Evolutionary conservation across 2,797 vertebrate genomes (phyloP), one percentile per base, ranked within the genome.

Genomic region (Melanotaenia parkinsoni): DNA sequence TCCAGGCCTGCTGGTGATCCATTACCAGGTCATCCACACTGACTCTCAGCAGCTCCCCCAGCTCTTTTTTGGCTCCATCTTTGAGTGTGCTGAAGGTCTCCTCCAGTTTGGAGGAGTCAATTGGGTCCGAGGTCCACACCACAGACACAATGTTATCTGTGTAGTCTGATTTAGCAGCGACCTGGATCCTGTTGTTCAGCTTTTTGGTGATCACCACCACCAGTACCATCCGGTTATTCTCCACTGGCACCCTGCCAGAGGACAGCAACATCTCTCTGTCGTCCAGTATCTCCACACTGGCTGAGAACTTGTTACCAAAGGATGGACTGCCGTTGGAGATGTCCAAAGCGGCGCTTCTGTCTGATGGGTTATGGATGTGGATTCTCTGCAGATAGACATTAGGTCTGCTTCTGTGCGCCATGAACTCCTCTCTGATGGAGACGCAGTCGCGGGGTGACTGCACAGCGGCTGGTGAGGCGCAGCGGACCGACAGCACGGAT

Each of bases 1-100:
- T 87, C 98, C 98, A 99, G 24, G 95, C 96, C 85, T 95, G 95
- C 79, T 96, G 96, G 90, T 99, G 98, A 57, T 97, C 96, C 37
- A 85, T 79, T 10, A 97, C 91, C 70, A 99, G 87, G 13, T 97
- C 95, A 0, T 97, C 95, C 9, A 95, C 88, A 0, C 85, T 93
- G 78, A 89, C 86, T 67, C 93, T 93, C 87, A 99, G 88, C 60
- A 98, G 88, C 73, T 98, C 97, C 74, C 86, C 86, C 90, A 99
- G 95, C 84, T 99, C 98, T 51, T 94, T 95, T 63, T 94, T 97
- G 72, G 95, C 94, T 0, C 92, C 94, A 9, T 97, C 97, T 71
- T 91, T 86, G 24, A 98, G 92, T 64, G 73, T 63, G 67, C 81
- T 84, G 61, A 96, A 94, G 26, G 92, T 95, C 77, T 97, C 96